Base-by-base conservation (phyloP, 1,140 invertebrate genomes). In the Parapsyche elsis region DNA sequence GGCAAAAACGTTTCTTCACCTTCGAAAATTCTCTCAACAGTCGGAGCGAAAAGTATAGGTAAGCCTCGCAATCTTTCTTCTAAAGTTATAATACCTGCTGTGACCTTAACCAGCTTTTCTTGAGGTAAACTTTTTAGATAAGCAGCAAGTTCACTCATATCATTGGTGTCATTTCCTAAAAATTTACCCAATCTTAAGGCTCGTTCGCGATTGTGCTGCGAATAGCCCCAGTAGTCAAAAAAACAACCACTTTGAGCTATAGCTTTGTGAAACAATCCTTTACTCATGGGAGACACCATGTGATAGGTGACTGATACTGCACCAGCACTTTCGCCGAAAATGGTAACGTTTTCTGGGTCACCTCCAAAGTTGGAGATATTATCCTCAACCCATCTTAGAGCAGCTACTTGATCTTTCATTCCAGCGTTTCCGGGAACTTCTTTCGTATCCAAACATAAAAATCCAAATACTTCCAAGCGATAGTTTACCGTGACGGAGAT, bases 261-360 rank as follows among this genome's bases (percentile, higher is more conserved):
- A 0, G 85, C 87, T 83, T 86, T 87, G 46, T 88, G 84, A 67
- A 90, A 90, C 26, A 90, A 80, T 10, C 93, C 93, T 87, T 87
- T 89, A 0, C 92, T 92, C 84, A 94, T 88, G 0, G 91, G 88
- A 59, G 93, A 94, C 12, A 94, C 84, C 90, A 94, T 92, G 80
- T 94, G 93, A 82, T 91, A 92, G 21, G 93, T 92, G 0, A 91
- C 92, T 73, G 91, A 92, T 1, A 89, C 90, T 0, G 92, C 93
- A 0, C 94, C 94, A 0, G 93, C 93, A 82, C 92, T 94, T 84
- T 94, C 93, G 0, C 94, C 94, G 84, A 95, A 94, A 26, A 95
- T 86, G 0, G 93, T 94, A 0, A 96, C 90, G 84, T 91, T 92
- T 38, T 92, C 85, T 0, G 92, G 90, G 86, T 94, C 92, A 0